A percentile compares a stretch with the other conserved stretches of the same genome.
phyloP scores from a whole-genome alignment of 2,888 invertebrate species.

The Sisyra terminalis region DNA sequence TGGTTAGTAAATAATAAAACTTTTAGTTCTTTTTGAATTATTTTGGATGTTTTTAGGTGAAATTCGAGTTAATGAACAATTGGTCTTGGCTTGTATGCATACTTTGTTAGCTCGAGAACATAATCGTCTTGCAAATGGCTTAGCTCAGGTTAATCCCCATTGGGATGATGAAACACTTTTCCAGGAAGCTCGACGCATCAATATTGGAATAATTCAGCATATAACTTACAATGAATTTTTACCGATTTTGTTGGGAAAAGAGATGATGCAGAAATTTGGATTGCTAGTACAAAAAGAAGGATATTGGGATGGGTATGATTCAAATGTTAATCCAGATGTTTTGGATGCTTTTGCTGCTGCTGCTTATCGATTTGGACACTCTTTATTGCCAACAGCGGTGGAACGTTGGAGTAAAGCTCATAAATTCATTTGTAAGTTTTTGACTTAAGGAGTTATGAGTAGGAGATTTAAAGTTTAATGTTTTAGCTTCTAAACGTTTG shows the following conservation, averaged over 20 bases:
- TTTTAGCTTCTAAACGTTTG: slow-evolving; percentile 68
- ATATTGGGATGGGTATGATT: slow-evolving; percentile 72
- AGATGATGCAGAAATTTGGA: slow-evolving; percentile 83
- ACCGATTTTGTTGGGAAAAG: slow-evolving; percentile 75
- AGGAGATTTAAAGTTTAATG: slow-evolving; percentile 9
- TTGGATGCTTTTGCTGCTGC: slow-evolving; percentile 83
- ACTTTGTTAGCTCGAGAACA: slow-evolving; percentile 83
- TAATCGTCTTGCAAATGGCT: slow-evolving; percentile 61
- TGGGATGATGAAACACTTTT: slow-evolving; percentile 89
- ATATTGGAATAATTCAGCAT: slow-evolving; percentile 75
- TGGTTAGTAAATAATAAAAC: slow-evolving; percentile 32
- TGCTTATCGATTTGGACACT: slow-evolving; percentile 85
- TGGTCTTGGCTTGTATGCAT: slow-evolving; percentile 81
- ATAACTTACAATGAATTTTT: slow-evolving; percentile 82
- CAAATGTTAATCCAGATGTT: slow-evolving; percentile 71
- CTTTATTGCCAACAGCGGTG: slow-evolving; percentile 73
- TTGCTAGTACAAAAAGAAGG: slow-evolving; percentile 66
- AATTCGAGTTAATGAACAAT: slow-evolving; percentile 82
- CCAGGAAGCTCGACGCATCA: slow-evolving; percentile 73
- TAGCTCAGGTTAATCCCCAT: slow-evolving; percentile 71
- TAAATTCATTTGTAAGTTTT: slow-evolving; percentile 65
- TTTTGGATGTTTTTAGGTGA: slow-evolving; percentile 43
- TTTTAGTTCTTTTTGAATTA: background rate
- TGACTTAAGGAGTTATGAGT: slow-evolving; percentile 4
- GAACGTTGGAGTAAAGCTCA: slow-evolving; percentile 92